Evolutionary conservation across 2,797 vertebrate genomes (phyloP).

Genomic region (Pipistrellus pygmaeus): DNA sequence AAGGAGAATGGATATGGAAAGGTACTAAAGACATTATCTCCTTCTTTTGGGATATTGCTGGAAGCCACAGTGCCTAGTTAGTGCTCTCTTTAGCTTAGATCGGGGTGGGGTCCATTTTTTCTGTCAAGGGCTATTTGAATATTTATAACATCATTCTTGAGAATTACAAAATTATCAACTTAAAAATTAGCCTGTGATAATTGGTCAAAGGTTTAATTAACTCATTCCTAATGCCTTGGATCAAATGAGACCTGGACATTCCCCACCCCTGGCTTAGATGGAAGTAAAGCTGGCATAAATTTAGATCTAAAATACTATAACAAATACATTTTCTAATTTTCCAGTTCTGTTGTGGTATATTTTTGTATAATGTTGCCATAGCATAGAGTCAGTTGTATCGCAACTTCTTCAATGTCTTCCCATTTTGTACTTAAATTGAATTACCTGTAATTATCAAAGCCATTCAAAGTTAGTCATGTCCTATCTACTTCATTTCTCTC

Average conservation of each 20-base stretch:
- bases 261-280: not conserved
- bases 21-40: not conserved
- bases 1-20: not conserved
- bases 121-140: no score
- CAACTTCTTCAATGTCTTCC: conserved; percentile 32
- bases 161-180: no score
- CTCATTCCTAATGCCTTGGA: no score
- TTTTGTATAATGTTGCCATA: conserved; percentile 28
- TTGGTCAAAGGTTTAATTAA: no score
- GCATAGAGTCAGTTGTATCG: conserved; percentile 8
- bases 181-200: no score
- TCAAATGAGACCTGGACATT: no score
- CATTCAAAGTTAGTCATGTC: conserved; percentile 17
- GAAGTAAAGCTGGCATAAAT: conserved; percentile 29
- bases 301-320: not conserved
- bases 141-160: no score
- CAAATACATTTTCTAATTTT: conserved; percentile 29
- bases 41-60: not conserved
- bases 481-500: conserved; percentile 34
- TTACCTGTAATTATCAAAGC: conserved; percentile 6
- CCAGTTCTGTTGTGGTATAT: not conserved
- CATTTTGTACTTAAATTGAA: conserved; percentile 10
- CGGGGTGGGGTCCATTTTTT: no score
- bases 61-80: not conserved
- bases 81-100: conserved; percentile 9